Conservation (phyloP, 2,888 invertebrate genomes). For the Caenorhabditis angaria region DNA sequence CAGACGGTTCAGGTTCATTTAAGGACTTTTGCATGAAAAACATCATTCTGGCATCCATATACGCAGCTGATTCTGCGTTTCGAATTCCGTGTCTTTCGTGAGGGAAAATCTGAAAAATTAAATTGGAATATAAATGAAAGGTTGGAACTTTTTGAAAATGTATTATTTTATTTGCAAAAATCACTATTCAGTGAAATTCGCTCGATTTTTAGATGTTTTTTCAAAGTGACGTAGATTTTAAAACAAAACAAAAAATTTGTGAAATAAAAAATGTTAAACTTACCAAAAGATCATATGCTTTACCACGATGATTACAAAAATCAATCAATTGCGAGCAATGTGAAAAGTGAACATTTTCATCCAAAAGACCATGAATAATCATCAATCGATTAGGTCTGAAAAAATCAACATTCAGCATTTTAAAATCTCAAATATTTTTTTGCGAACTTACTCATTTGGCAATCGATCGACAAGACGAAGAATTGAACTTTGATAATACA, state of each 20-base stretch:
- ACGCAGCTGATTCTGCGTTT: conserved; percentile 86
- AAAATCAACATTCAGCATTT: not conserved
- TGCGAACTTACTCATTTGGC: conserved; percentile 83
- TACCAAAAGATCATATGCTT: conserved; percentile 90
- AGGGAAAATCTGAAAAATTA: conserved; percentile 82
- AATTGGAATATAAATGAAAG: too few species aligned
- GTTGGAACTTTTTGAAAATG: too few species aligned
- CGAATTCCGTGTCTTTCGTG: conserved; percentile 94
- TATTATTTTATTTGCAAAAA: too few species aligned
- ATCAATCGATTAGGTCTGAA: conserved; percentile 80
- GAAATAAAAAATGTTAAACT: too few species aligned
- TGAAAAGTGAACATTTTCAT: conserved; percentile 98
- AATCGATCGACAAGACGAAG: conserved; percentile 85
- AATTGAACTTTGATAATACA: conserved; percentile 81
- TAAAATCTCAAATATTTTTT: conserved; percentile 16
- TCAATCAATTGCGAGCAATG: conserved; percentile 92
- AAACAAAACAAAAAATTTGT: too few species aligned
- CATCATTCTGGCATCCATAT: conserved; percentile 92
- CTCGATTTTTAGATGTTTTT: too few species aligned
- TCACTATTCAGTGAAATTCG: too few species aligned
- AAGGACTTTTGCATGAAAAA: conserved; percentile 46
- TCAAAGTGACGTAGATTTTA: too few species aligned
- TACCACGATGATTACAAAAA: conserved; percentile 89
- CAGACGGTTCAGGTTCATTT: not conserved
- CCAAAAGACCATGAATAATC: conserved; percentile 90